Conservation (phyloP, 2,888 invertebrate genomes). For the Pammene aurita region DNA sequence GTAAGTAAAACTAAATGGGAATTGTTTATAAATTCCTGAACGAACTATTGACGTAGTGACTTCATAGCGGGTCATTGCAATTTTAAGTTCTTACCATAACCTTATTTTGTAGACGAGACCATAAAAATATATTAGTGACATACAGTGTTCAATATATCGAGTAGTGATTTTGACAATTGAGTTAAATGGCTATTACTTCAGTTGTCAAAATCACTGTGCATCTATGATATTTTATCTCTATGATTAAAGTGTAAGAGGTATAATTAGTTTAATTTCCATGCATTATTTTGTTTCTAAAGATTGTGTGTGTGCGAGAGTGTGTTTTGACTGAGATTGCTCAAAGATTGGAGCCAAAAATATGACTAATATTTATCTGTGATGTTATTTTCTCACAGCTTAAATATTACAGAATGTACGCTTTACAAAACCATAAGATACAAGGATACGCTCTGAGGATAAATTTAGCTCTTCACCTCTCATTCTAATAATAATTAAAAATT, state of each 20-base stretch:
- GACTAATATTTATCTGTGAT: slow-evolving; percentile 60
- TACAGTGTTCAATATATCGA: background rate
- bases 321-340: slow-evolving; percentile 52
- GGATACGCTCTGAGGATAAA: too few species aligned
- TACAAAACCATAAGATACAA: too few species aligned
- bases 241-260: slow-evolving; percentile 35
- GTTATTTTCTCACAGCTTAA: slow-evolving; percentile 41
- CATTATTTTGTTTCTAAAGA: slow-evolving; percentile 35
- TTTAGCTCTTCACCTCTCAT: too few species aligned
- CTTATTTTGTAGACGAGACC: slow-evolving; percentile 4
- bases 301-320: slow-evolving; percentile 29
- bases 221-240: background rate
- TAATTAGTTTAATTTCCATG: slow-evolving; percentile 37
- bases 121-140: background rate
- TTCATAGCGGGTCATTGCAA: slow-evolving; percentile 17
- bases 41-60: slow-evolving; percentile 20
- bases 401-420: slow-evolving; percentile 24
- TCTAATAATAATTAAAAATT: too few species aligned
- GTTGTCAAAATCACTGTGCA: background rate
- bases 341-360: slow-evolving; percentile 59
- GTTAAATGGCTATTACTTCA: background rate
- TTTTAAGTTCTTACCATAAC: slow-evolving; percentile 25
- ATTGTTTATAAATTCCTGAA: background rate
- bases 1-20: background rate
- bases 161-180: background rate